Conservation (phyloP, 2,797 vertebrate genomes). For the Acrossocheilus fasciatus region DNA sequence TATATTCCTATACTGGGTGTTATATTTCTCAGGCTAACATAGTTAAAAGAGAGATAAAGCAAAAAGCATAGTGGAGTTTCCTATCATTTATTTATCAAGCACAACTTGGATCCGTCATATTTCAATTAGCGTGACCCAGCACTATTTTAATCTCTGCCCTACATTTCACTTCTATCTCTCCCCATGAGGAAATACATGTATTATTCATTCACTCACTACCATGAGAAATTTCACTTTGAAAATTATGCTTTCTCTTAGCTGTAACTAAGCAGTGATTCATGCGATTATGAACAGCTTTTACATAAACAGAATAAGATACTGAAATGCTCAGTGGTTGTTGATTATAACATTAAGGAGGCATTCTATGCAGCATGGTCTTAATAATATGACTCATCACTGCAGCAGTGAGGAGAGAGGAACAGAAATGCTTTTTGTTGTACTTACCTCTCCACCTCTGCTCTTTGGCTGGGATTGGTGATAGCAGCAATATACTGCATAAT, state of each 20-base stretch:
- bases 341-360: constrained; percentile 2
- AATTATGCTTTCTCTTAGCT: not conserved
- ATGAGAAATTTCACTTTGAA: constrained; percentile 3
- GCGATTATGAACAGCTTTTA: not conserved
- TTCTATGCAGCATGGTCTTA: not conserved
- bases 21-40: constrained; percentile 24
- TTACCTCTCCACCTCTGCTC: constrained; percentile 97
- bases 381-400: constrained; percentile 33
- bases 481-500: constrained; percentile 99
- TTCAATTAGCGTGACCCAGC: constrained; percentile 15
- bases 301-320: constrained; percentile 3
- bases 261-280: not conserved
- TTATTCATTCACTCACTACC: constrained; percentile 28
- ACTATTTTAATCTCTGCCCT: constrained; percentile 40
- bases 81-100: constrained; percentile 27
- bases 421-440: constrained; percentile 26
- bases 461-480: constrained; percentile 97
- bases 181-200: constrained; percentile 11
- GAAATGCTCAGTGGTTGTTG: constrained; percentile 9
- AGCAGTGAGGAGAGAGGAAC: constrained; percentile 8
- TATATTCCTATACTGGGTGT: not conserved
- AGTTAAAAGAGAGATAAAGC: constrained; percentile 12
- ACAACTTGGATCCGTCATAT: constrained; percentile 24
- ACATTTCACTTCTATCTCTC: constrained; percentile 41
- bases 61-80: not conserved